Conservation (phyloP, 2,113 vertebrate genomes). For the Capreolus pygargus region DNA sequence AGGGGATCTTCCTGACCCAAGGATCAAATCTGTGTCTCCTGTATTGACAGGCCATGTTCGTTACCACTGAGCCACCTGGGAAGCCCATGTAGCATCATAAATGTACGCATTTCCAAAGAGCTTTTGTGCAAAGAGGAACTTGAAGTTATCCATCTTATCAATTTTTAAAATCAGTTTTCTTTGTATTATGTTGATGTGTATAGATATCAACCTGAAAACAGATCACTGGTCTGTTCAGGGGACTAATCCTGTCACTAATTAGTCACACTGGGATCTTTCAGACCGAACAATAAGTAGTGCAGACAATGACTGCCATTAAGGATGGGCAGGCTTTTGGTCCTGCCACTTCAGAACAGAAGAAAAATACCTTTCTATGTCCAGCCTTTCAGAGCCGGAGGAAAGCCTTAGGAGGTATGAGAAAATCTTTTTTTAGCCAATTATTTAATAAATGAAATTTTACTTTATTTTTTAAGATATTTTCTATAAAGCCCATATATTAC, state of each 20-base stretch:
- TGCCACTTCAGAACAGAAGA: slow-evolving; percentile 42
- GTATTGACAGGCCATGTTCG: not conserved
- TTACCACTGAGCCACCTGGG: not conserved
- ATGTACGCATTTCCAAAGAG: not conserved
- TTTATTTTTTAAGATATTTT: not conserved
- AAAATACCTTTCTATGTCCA: not conserved
- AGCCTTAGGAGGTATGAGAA: slow-evolving; percentile 73
- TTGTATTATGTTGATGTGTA: not conserved
- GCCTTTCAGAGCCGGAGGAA: slow-evolving; percentile 18
- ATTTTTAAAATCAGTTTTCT: not conserved
- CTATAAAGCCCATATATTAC: not conserved
- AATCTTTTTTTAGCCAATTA: not conserved
- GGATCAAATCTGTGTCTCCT: not conserved
- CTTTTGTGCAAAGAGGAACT: not conserved
- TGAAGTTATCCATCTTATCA: not conserved
- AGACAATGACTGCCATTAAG: slow-evolving; percentile 68
- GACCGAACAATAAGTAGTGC: slow-evolving; percentile 68
- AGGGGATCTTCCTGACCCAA: not conserved
- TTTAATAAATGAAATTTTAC: not conserved
- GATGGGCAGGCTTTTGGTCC: slow-evolving; percentile 74
- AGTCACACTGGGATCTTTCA: slow-evolving; percentile 59
- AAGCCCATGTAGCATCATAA: not conserved
- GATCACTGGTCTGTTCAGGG: slow-evolving; percentile 73
- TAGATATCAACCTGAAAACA: slow-evolving; percentile 57
- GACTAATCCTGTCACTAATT: not conserved